Evolutionary conservation across 2,113 vertebrate species (phyloP).

Genomic region (Notarius quadriscutis): DNA sequence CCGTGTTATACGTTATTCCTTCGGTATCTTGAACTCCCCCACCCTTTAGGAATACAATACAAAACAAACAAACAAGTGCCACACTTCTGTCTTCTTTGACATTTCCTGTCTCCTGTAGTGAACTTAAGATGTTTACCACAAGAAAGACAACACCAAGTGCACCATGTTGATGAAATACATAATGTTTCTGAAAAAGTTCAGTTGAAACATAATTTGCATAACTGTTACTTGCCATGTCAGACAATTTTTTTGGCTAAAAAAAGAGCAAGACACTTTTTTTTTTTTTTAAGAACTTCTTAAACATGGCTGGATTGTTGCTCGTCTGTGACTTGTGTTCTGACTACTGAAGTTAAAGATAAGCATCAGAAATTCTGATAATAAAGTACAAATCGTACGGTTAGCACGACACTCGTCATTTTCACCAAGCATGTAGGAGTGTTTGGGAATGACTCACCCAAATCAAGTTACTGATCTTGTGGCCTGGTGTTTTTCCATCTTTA

Average conservation of each 20-base stretch:
- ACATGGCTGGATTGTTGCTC: background rate
- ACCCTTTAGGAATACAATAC: no score
- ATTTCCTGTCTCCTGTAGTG: background rate
- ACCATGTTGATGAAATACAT: background rate
- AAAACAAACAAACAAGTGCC: no score
- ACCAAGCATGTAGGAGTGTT: background rate
- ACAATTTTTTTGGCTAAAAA: background rate
- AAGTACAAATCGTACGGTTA: background rate
- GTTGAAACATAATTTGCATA: no score
- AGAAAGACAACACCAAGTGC: background rate
- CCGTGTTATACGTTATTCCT: no score
- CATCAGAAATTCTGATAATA: background rate
- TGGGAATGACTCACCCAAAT: background rate
- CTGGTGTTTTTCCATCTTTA: background rate
- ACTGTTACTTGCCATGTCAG: background rate
- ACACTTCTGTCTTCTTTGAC: background rate
- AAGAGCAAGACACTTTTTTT: background rate
- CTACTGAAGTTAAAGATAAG: background rate
- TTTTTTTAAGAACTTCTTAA: background rate
- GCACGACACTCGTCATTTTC: background rate
- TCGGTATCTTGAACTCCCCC: no score
- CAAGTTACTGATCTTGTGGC: background rate
- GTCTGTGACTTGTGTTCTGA: background rate
- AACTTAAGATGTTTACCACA: background rate
- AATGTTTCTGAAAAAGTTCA: no score